Base-by-base conservation (phyloP, 2,888 invertebrate species). In the Drosophila austrosaltans region DNA sequence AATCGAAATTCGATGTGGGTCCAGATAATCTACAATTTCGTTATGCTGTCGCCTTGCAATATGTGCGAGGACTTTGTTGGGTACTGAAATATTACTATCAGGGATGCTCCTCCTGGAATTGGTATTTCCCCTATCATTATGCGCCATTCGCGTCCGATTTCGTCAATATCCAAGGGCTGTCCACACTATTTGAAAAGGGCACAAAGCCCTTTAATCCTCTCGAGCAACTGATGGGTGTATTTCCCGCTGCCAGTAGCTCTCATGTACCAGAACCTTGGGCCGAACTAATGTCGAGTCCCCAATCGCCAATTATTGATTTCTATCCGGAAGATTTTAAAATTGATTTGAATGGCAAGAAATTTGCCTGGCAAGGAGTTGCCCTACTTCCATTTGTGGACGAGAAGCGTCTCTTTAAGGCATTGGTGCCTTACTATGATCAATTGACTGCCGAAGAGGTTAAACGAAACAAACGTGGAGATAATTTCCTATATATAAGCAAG, bases 121-220 rank as follows among this genome's bases (percentile, higher is more conserved):
- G 99, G 99, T 99, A 98, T 93, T 99, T 98, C 93, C 99, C 99
- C 0, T 99, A 98, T 93, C 99, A 99, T 93, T 99, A 99, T 93
- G 99, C 99, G 20, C 99, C 99, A 6, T 99, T 99, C 93, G 99
- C 99, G 3, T 99, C 99, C 0, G 99, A 99, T 93, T 99, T 99
- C 93, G 94, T 97, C 70, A 97, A 98, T 91, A 96, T 99, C 66
- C 95, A 95, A 64, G 96, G 97, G 1, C 93, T 98, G 1, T 96
- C 96, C 56, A 97, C 97, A 1, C 95, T 95, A 91, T 99, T 99
- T 92, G 97, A 97, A 91, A 95, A 94, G 89, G 96, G 95, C 63
- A 98, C 99, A 0, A 93, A 95, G 91, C 99, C 99, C 95, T 99
- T 99, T 93, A 96, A 96, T 78, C 99, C 99, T 0, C 93, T 99